Base-by-base conservation (phyloP, 1,140 invertebrate species). In the Euglossa dilemma region DNA sequence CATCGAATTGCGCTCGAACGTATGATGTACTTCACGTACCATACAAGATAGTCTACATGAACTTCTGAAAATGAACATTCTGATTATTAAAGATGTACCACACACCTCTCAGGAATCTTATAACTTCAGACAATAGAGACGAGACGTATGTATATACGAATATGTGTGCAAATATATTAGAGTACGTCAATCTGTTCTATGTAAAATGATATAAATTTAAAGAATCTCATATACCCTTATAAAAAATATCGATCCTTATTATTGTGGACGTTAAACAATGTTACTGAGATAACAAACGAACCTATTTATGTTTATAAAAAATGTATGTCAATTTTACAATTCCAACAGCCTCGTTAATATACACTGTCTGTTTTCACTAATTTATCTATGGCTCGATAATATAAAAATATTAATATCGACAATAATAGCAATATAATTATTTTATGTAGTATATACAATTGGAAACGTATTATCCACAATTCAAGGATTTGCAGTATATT, bases 171-270 rank as follows among this genome's bases (percentile, higher is more conserved):
- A 80, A 66, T 84, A 80, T 80, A 59, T 83, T 67, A 80, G 70
- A 79, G 84, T 91, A 90, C 89, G 89, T 91, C 90, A 91, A 91
- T 91, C 91, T 91, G 88, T 80, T 80, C 82, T 25, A 57, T 76
- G 72, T 43, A 50, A 64, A n/a, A 59, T 43, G 6, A 61, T 61
- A 36, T 69, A 61, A 70, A 67, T 67, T 45, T 43, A 56, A 57
- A 50, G 25, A 28, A 8, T 47, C 20, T 47, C 23, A n/a, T 57
- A 54, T 57, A 28, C 47, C 54, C 18, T 75, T 47, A 18, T 25
- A 66, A 64, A 52, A 74, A 81, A 12, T 7, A 64, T 28, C 11
- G 16, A 47, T 47, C 43, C 61, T 75, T 57, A 67, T 61, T 36
- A 67, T 76, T 52, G 23, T 69, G 52, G 73, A 67, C 61, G 43